phyloP scores from a whole-genome alignment of 2,797 vertebrate species.

The Coregonus sp. region DNA sequence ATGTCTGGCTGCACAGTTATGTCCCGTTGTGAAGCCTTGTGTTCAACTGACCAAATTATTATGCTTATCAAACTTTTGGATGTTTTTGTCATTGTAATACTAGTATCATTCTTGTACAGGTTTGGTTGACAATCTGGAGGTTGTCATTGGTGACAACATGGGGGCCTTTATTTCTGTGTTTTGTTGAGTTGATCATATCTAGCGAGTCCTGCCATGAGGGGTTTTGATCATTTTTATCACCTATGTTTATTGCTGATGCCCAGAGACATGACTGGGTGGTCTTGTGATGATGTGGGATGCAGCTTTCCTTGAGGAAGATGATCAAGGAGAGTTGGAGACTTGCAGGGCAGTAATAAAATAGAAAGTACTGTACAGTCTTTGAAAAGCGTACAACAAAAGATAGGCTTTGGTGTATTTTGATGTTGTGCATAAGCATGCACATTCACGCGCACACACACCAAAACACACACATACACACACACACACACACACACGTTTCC shows the following conservation, averaged over 20 bases:
- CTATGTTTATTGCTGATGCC: constrained; percentile 39
- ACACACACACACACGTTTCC: too few species aligned
- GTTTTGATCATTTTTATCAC: constrained; percentile 58
- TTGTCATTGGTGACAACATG: constrained; percentile 17
- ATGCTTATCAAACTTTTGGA: background rate
- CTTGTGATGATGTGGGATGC: background rate
- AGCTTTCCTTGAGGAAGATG: background rate
- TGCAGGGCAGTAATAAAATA: background rate
- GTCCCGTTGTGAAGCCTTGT: background rate
- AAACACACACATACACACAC: background rate
- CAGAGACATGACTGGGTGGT: constrained; percentile 34
- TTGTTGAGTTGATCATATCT: constrained; percentile 43
- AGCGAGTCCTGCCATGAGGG: constrained; percentile 39
- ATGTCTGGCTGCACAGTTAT: background rate
- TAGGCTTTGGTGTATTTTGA: background rate
- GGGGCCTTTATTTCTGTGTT: constrained; percentile 39
- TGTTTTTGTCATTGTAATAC: background rate
- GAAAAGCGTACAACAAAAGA: background rate
- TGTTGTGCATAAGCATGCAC: background rate
- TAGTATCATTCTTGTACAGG: background rate
- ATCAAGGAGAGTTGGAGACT: background rate
- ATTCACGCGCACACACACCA: background rate
- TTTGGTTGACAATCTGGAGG: constrained; percentile 27
- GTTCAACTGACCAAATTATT: background rate
- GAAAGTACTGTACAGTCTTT: too few species aligned